Evolutionary conservation across 2,888 invertebrate genomes (phyloP).

Genomic region (Drosophila birchii): DNA sequence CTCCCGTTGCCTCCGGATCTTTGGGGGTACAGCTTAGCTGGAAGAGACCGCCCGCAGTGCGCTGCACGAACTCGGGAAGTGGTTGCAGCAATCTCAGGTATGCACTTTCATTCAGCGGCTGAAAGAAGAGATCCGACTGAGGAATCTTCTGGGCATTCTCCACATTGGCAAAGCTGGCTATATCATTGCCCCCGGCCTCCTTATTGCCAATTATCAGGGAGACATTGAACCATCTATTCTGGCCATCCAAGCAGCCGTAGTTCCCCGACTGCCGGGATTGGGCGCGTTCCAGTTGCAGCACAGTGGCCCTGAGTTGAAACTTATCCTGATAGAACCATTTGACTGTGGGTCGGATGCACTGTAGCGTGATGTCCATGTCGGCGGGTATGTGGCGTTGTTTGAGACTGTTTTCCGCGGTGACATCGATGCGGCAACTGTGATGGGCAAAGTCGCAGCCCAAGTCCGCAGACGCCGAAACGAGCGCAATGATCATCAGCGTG

Average conservation of each 20-base stretch:
- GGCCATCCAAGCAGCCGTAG: slow-evolving; percentile 74
- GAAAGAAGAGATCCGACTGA: slow-evolving; percentile 34
- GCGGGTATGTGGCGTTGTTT: slow-evolving; percentile 48
- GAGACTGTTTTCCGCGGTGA: slow-evolving; percentile 26
- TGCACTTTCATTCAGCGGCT: slow-evolving; percentile 27
- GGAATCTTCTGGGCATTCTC: not conserved
- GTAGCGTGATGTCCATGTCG: slow-evolving; percentile 63
- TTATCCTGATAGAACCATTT: slow-evolving; percentile 69
- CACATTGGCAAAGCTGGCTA: slow-evolving; percentile 57
- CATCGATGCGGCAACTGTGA: slow-evolving; percentile 62
- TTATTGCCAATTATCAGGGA: slow-evolving; percentile 69
- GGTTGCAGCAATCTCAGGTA: slow-evolving; percentile 43
- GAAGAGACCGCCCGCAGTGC: slow-evolving; percentile 91
- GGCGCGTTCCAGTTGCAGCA: slow-evolving; percentile 53
- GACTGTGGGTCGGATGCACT: slow-evolving; percentile 46
- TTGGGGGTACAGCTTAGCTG: slow-evolving; percentile 88
- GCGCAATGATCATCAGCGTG: slow-evolving; percentile 59
- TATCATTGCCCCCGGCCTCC: slow-evolving; percentile 50
- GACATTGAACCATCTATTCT: slow-evolving; percentile 77
- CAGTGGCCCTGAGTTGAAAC: slow-evolving; percentile 36
- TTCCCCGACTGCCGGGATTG: slow-evolving; percentile 68
- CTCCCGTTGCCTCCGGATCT: not conserved
- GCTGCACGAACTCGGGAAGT: slow-evolving; percentile 83
- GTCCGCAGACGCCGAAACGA: slow-evolving; percentile 19
- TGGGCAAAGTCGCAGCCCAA: slow-evolving; percentile 54